phyloP scores from a whole-genome alignment of 2,888 invertebrate genomes.

The Coremacera marginata region DNA sequence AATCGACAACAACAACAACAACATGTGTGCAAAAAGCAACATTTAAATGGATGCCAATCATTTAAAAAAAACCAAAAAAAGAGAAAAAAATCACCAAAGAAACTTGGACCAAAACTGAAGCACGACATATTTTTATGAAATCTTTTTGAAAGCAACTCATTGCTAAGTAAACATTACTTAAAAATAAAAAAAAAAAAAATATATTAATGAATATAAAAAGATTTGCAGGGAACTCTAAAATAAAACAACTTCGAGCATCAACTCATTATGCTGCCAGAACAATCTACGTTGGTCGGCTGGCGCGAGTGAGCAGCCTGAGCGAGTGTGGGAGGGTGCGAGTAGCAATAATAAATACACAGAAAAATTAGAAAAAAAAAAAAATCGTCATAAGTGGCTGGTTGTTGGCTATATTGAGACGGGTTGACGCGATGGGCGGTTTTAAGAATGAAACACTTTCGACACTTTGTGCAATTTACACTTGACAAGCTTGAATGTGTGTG shows the following conservation, averaged over 20 bases:
- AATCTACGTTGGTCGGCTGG: background rate
- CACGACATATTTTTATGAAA: slow-evolving; percentile 30
- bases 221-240: background rate
- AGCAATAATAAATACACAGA: background rate
- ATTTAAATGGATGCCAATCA: slow-evolving; percentile 33
- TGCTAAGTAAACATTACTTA: slow-evolving; percentile 5
- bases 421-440: background rate
- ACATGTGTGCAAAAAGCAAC: slow-evolving; percentile 20
- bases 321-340: background rate
- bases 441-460: slow-evolving; percentile 22
- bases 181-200: background rate
- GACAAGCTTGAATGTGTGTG: slow-evolving; percentile 24
- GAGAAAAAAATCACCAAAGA: slow-evolving; percentile 6
- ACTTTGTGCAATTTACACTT: slow-evolving; percentile 37
- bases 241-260: background rate
- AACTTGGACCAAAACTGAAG: background rate
- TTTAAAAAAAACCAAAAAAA: background rate
- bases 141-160: slow-evolving; percentile 31
- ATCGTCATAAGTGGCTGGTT: slow-evolving; percentile 7
- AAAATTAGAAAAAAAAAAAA: background rate
- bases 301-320: background rate
- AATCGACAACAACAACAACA: slow-evolving; percentile 1
- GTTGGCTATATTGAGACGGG: background rate
- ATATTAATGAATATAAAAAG: slow-evolving; percentile 2
- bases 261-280: background rate